Evolutionary conservation across 2,888 invertebrate genomes (phyloP).

Genomic region (Anarsia innoxiella): DNA sequence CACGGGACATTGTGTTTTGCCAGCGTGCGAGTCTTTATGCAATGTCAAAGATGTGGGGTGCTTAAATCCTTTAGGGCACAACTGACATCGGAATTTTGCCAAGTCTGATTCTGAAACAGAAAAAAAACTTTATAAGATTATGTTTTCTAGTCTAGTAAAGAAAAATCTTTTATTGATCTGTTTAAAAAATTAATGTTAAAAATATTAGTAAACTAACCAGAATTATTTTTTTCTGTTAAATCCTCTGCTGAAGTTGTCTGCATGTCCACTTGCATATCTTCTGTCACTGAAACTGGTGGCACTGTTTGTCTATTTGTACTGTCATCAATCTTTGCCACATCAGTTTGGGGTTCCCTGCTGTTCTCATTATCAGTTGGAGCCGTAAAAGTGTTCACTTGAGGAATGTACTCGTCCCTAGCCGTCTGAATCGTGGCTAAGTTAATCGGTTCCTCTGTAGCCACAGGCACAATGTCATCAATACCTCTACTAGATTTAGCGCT

Average conservation of each 20-base stretch:
- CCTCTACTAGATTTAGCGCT: constrained; percentile 53
- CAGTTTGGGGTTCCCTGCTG: constrained; percentile 38
- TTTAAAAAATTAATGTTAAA: too few species aligned
- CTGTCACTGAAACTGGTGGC: constrained; percentile 24
- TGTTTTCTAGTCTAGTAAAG: too few species aligned
- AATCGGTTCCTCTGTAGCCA: constrained; percentile 56
- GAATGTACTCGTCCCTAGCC: constrained; percentile 54
- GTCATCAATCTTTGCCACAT: constrained; percentile 35
- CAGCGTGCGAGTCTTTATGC: constrained; percentile 77
- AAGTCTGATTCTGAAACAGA: constrained; percentile 69
- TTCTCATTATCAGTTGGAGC: constrained; percentile 34
- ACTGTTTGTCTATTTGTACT: constrained; percentile 24
- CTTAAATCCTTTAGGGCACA: constrained; percentile 78
- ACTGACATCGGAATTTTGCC: constrained; percentile 75
- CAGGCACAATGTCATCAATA: constrained; percentile 36
- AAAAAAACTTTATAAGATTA: too few species aligned
- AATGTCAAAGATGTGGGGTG: constrained; percentile 77
- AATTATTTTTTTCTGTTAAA: constrained; percentile 61
- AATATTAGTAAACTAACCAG: too few species aligned
- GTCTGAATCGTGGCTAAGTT: constrained; percentile 58
- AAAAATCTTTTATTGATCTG: too few species aligned
- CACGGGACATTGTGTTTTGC: constrained; percentile 78
- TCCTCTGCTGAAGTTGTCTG: constrained; percentile 59
- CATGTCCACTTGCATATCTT: constrained; percentile 64
- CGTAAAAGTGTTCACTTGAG: constrained; percentile 24